A percentile compares a stretch with the other conserved stretches of the same genome.
These are phyloP conservation scores for Drosophila funebris DNA, from an alignment of 1,140 invertebrate genomes.

Conservation along the genomic window DNA sequence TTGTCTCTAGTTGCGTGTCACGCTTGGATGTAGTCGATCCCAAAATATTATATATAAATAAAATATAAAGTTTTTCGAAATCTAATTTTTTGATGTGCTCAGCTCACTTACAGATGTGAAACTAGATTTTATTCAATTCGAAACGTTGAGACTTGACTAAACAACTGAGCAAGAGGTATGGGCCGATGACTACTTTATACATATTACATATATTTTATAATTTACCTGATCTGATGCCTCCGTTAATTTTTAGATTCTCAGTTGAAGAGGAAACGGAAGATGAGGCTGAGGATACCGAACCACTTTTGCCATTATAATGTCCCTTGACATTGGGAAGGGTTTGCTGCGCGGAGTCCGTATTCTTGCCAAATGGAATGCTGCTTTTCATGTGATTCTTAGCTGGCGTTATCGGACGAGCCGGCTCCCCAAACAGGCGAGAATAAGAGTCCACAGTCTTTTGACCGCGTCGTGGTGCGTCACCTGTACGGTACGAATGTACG, in stretches of 20 bases:
- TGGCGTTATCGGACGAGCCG: conserved; percentile 72
- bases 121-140: background rate
- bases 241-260: conserved; percentile 81
- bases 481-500: conserved; percentile 26
- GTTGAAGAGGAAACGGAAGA: conserved; percentile 81
- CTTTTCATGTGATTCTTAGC: conserved; percentile 83
- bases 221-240: conserved; percentile 70
- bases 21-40: background rate
- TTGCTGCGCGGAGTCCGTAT: conserved; percentile 65
- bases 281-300: conserved; percentile 77
- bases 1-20: background rate
- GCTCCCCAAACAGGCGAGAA: conserved; percentile 80
- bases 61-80: conserved; percentile 13
- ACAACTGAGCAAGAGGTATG: too few relatives aligned
- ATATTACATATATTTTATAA: background rate
- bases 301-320: conserved; percentile 78
- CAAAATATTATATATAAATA: background rate
- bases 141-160: background rate
- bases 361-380: conserved; percentile 82
- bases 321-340: conserved; percentile 66
- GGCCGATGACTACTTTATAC: conserved; percentile 40
- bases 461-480: conserved; percentile 77
- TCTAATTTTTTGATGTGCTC: conserved; percentile 1
- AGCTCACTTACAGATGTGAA: background rate
- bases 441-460: conserved; percentile 80